Percentiles rank a stretch among this genome's conserved stretches.
Conservation (phyloP, 2,113 vertebrate species). For the Lepus timidus region DNA sequence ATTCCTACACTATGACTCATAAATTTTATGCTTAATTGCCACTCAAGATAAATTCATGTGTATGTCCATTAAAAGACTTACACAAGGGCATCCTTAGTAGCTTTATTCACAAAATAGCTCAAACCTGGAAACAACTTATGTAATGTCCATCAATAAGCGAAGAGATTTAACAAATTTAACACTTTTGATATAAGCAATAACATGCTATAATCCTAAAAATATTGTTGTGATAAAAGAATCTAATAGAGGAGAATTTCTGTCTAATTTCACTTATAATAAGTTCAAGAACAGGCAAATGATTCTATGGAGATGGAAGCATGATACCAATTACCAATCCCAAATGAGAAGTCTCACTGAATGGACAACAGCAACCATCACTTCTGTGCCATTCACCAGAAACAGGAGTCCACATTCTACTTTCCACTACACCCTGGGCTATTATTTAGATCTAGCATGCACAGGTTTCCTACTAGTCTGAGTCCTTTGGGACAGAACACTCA, state of each 20-base stretch:
- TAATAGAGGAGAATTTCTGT: not conserved
- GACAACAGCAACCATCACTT: not conserved
- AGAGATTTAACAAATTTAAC: not conserved
- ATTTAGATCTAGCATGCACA: not conserved
- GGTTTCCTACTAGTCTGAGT: not conserved
- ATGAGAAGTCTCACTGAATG: not conserved
- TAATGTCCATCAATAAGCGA: not conserved
- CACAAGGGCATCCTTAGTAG: not conserved
- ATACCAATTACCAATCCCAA: not conserved
- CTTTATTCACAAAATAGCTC: not conserved
- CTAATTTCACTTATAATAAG: not conserved
- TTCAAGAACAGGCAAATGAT: slow-evolving; percentile 5
- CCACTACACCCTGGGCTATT: no score
- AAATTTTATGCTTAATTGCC: not conserved
- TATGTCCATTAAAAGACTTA: not conserved
- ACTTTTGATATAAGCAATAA: not conserved
- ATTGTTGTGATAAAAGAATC: not conserved
- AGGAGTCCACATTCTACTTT: not conserved
- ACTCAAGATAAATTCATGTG: not conserved
- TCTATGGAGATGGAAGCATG: not conserved
- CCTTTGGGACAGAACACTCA: not conserved
- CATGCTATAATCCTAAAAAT: not conserved
- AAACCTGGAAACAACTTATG: not conserved
- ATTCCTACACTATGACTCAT: not conserved
- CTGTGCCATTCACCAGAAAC: not conserved